These are phyloP conservation scores for Digitonthophagus gazella DNA, from an alignment of 2,888 invertebrate genomes.

Conservation along the genomic window DNA sequence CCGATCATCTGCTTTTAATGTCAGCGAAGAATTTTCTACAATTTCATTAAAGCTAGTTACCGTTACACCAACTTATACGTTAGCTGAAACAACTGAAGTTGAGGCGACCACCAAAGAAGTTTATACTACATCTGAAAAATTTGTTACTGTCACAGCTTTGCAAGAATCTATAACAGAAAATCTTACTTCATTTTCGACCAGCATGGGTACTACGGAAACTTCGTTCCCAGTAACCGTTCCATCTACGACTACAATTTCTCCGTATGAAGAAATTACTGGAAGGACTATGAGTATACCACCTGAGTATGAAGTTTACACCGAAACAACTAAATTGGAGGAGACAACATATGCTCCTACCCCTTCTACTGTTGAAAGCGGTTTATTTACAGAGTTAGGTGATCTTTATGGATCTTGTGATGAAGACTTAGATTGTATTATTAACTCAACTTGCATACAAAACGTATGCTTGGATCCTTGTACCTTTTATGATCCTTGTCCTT, in stretches of 20 bases:
- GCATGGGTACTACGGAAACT: background rate
- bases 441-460: slow-evolving; percentile 53
- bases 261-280: slow-evolving; percentile 10
- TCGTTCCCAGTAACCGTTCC: background rate
- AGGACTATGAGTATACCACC: slow-evolving; percentile 14
- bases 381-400: background rate
- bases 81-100: slow-evolving; percentile 8
- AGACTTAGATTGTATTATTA: slow-evolving; percentile 47
- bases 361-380: background rate
- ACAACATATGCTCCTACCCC: background rate
- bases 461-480: slow-evolving; percentile 59
- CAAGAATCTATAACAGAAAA: background rate
- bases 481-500: slow-evolving; percentile 50
- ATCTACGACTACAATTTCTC: background rate
- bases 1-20: background rate
- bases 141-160: slow-evolving; percentile 6
- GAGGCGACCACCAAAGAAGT: slow-evolving; percentile 19
- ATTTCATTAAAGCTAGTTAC: background rate
- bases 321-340: background rate
- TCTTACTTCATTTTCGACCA: background rate
- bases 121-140: slow-evolving; percentile 7
- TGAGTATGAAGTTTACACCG: slow-evolving; percentile 8
- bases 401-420: slow-evolving; percentile 16
- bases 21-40: slow-evolving; percentile 4
- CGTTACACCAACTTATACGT: background rate